Base-by-base conservation (phyloP, 2,888 invertebrate species). In the Vesta saturnalis region DNA sequence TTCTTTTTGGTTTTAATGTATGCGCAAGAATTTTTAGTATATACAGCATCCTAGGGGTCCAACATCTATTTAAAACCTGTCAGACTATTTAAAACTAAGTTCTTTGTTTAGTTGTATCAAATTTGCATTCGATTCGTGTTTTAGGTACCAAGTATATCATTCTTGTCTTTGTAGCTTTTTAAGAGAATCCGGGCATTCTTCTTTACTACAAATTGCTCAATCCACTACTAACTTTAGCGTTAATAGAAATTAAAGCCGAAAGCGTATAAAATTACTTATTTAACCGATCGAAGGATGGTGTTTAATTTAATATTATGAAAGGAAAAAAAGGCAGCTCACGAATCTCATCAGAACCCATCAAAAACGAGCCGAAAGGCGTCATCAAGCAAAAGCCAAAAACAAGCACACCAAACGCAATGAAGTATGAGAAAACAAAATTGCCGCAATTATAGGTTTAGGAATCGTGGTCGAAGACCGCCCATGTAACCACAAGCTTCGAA, bases 381-480 rank as follows among this genome's bases (percentile, higher is more conserved):
- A 78, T 78, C 78, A 75, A 75, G 73, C 69, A 66, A 66, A 16
- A 39, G 73, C 70, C 78, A 79, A 78, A 80, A 81, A 81, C 80
- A 76, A 80, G 77, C 77, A 79, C 76, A 74, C 76, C 77, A 74
- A 80, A 76, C 76, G 78, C 78, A 74, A 80, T 81, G 79, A 80
- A 81, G 80, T 81, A 81, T 81, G 81, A 81, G 81, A 81, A 81
- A 80, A 81, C 78, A 78, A 82, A 82, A 82, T 82, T 82, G 81
- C 82, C 78, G 80, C 82, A 82, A 82, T 82, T 82, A 82, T 77
- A 77, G 82, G 82, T 82, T 82, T 82, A 77, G 80, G 79, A 78
- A 80, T 79, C 80, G 79, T 80, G 81, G 80, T 77, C 76, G 76
- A 71, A 79, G 79, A 78, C 82, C 83, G 83, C 83, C 82, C 82